Conservation (phyloP, 2,888 invertebrate genomes). For the Idaea straminata region DNA sequence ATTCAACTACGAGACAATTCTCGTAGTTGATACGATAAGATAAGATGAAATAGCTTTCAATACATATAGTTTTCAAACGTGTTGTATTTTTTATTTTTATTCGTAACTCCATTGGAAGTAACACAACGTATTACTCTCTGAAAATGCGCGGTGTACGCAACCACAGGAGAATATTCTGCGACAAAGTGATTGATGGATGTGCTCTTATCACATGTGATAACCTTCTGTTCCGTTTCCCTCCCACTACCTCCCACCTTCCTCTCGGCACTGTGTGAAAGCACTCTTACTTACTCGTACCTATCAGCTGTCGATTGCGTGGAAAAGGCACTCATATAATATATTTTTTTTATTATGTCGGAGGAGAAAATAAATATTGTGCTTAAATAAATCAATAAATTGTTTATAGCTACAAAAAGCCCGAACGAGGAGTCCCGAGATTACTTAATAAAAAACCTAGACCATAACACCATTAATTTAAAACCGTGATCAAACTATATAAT, state of each 20-base stretch:
- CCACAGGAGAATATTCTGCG: constrained; percentile 43
- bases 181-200: constrained; percentile 67
- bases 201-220: constrained; percentile 73
- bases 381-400: no score
- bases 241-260: constrained; percentile 36
- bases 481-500: no score
- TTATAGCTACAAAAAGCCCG: no score
- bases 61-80: background rate
- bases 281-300: constrained; percentile 19
- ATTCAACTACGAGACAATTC: no score
- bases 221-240: constrained; percentile 55
- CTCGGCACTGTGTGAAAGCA: constrained; percentile 46
- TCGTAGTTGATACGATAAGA: no score
- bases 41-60: background rate
- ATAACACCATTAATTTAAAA: no score
- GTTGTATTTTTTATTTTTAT: background rate
- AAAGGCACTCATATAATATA: background rate
- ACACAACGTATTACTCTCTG: background rate
- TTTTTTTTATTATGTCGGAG: no score
- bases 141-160: constrained; percentile 59
- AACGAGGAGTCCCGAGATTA: no score
- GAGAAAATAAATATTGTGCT: no score
- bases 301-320: background rate
- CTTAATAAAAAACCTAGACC: no score
- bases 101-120: background rate